phyloP scores from a whole-genome alignment of 2,113 vertebrate genomes.

The Ophthalmolycus amberensis region DNA sequence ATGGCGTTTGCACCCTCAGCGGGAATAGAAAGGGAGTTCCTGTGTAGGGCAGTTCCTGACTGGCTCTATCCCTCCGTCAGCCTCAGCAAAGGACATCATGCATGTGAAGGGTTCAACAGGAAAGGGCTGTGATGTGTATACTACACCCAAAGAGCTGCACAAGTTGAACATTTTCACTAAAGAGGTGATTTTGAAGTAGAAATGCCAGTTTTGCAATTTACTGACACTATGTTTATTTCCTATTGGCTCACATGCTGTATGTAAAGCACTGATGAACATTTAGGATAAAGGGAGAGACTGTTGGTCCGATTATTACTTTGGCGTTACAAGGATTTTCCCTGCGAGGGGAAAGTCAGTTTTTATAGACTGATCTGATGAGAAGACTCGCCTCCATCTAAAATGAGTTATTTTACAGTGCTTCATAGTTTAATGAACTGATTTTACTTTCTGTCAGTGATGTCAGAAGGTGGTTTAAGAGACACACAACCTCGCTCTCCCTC shows the following conservation, averaged over 20 bases:
- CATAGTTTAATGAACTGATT: neutral
- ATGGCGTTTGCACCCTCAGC: conserved; percentile 37
- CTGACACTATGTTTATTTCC: too few relatives aligned
- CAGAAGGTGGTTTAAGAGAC: neutral
- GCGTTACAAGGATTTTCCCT: neutral
- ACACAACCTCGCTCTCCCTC: neutral
- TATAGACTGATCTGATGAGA: neutral
- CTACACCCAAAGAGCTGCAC: neutral
- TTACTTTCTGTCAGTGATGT: neutral
- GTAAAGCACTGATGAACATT: too few relatives aligned
- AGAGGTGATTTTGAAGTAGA: neutral
- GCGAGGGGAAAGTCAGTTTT: neutral
- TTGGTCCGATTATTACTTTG: too few relatives aligned
- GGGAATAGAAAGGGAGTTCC: conserved; percentile 13
- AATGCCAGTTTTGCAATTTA: neutral
- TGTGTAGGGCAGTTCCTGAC: neutral
- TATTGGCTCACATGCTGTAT: too few relatives aligned
- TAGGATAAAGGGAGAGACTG: neutral
- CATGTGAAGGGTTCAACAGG: neutral
- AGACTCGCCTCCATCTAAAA: too few relatives aligned
- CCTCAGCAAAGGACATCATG: neutral
- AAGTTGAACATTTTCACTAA: too few relatives aligned
- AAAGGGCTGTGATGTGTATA: neutral
- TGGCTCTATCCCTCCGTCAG: neutral
- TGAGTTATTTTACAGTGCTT: neutral